These are phyloP conservation scores for Hypercompe scribonia DNA, from an alignment of 2,888 invertebrate species.

Conservation along the genomic window DNA sequence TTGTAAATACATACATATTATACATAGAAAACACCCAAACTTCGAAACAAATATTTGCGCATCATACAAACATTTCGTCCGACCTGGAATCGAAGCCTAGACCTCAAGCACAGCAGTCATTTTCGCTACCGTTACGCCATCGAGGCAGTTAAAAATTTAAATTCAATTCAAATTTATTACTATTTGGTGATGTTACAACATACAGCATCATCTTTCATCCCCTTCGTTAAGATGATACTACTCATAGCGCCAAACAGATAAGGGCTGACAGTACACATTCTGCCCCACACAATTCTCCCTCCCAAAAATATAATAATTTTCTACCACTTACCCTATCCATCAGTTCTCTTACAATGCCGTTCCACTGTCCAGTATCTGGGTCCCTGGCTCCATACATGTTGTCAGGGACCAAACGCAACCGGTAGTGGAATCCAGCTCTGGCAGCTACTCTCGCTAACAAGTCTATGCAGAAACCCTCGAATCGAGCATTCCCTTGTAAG, in stretches of 20 bases:
- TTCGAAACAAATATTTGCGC: too few species aligned
- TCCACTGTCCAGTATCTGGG: constrained; percentile 95
- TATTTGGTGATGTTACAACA: too few species aligned
- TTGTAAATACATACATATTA: too few species aligned
- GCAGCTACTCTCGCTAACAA: constrained; percentile 93
- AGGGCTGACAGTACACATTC: too few species aligned
- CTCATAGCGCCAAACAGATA: neutral
- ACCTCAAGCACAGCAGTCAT: too few species aligned
- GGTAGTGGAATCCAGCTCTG: constrained; percentile 95
- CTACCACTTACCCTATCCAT: constrained; percentile 91
- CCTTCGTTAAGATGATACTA: neutral
- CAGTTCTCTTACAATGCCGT: constrained; percentile 94
- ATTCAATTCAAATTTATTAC: too few species aligned
- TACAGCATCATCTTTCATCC: neutral
- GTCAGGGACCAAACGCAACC: constrained; percentile 93
- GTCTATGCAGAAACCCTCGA: constrained; percentile 97
- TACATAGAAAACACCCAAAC: too few species aligned
- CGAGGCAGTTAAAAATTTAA: too few species aligned
- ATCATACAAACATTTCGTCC: too few species aligned
- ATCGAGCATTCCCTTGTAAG: constrained; percentile 94
- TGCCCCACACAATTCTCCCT: too few species aligned
- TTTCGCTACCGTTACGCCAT: too few species aligned
- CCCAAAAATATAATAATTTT: neutral
- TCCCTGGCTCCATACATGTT: constrained; percentile 96
- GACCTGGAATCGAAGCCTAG: too few species aligned